These are phyloP conservation scores for Drosophila sp. DNA, from an alignment of 1,140 invertebrate species.

Conservation along the genomic window DNA sequence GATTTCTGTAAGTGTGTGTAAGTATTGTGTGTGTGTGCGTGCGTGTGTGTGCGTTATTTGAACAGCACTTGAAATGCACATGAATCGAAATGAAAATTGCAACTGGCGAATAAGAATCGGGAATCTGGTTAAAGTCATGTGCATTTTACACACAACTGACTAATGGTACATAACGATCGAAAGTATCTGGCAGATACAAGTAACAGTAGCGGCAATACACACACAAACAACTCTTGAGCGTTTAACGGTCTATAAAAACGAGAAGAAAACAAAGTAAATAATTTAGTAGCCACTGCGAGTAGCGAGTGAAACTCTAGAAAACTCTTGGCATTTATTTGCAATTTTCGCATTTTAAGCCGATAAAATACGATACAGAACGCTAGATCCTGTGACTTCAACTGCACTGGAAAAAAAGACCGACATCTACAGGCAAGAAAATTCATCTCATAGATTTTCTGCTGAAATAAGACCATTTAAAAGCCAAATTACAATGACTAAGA, in stretches of 20 bases:
- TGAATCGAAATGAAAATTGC: slow-evolving; percentile 52
- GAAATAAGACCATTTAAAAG: too few relatives aligned
- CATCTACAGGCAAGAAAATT: too few relatives aligned
- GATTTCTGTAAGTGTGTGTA: background rate
- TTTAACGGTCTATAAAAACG: slow-evolving; percentile 67
- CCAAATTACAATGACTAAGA: too few relatives aligned
- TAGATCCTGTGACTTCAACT: slow-evolving; percentile 10
- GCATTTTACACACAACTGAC: slow-evolving; percentile 17
- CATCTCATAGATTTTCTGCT: too few relatives aligned
- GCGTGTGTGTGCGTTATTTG: slow-evolving; percentile 45
- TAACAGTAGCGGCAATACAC: background rate
- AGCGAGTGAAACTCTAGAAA: slow-evolving; percentile 51
- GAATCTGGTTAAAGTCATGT: slow-evolving; percentile 16
- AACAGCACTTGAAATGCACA: slow-evolving; percentile 63
- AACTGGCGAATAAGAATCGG: slow-evolving; percentile 12
- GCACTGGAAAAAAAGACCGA: too few relatives aligned
- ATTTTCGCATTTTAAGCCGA: slow-evolving; percentile 82
- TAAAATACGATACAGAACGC: slow-evolving; percentile 58
- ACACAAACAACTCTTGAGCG: slow-evolving; percentile 42
- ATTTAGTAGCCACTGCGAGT: slow-evolving; percentile 63
- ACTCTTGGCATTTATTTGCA: slow-evolving; percentile 77
- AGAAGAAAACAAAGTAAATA: slow-evolving; percentile 68
- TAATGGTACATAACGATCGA: slow-evolving; percentile 25
- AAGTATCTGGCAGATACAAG: slow-evolving; percentile 35
- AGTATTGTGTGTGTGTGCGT: too few relatives aligned